Evolutionary conservation across 1,140 invertebrate genomes (phyloP).

Genomic region (Aphelinus certus): DNA sequence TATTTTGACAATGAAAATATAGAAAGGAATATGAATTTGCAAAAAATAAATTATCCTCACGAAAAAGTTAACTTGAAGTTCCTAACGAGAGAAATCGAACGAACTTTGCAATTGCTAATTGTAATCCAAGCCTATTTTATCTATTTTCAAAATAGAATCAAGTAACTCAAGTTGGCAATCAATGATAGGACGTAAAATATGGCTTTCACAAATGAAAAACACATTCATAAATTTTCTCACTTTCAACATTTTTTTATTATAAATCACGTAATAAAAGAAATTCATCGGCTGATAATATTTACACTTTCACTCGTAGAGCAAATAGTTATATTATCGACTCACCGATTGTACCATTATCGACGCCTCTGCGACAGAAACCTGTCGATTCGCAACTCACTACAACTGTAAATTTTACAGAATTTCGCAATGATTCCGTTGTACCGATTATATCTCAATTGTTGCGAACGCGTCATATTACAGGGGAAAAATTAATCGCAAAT

Average conservation of each 20-base stretch:
- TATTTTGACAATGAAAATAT: too few species aligned
- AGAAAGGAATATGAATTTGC: too few species aligned
- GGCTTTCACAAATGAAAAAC: conserved; percentile 3
- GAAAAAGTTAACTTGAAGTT: too few species aligned
- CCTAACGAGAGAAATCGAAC: too few species aligned
- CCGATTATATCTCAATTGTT: not conserved
- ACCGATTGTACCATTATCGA: conserved; percentile 2
- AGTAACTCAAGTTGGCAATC: too few species aligned
- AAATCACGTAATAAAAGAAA: conserved; percentile 39
- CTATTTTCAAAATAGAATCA: too few species aligned
- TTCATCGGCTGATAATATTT: conserved; percentile 6
- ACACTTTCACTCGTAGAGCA: not conserved
- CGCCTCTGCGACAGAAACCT: not conserved
- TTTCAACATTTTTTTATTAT: conserved; percentile 39
- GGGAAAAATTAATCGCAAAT: conserved; percentile 2
- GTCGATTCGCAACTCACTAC: not conserved
- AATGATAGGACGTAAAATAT: too few species aligned
- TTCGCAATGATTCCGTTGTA: not conserved
- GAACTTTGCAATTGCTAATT: too few species aligned
- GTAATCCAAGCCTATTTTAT: too few species aligned
- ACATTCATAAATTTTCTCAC: conserved; percentile 13
- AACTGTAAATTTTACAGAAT: not conserved
- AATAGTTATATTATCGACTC: conserved; percentile 1
- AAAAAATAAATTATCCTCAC: too few species aligned
- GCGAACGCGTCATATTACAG: not conserved